Base-by-base conservation (phyloP, 2,797 vertebrate genomes). In the Luscinia megarhynchos region DNA sequence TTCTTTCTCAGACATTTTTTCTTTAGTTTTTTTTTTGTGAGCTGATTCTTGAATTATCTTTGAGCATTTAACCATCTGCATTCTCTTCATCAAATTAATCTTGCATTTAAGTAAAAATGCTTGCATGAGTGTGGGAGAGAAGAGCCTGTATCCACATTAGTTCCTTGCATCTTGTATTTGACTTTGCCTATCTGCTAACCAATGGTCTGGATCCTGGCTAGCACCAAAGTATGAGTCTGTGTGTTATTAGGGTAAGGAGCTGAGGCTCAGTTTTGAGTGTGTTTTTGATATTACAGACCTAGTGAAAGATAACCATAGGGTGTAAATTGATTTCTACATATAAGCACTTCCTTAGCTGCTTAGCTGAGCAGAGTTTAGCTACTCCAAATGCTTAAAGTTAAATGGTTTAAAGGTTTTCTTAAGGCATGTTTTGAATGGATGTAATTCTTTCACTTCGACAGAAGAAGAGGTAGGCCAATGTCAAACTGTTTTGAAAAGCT, bases 1-100 rank as follows among this genome's bases (percentile, higher is more conserved):
- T 80, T 78, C 32, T 87, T 83, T 87, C 63, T 83, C 38, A 38
- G 66, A 16, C 24, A 36, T 58, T 86, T 92, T 89, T 92, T 48
- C 46, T 81, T 80, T 41, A 55, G 64, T 86, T 95, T 94, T 81
- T 46, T 88, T 91, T 64, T 73, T 63, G 54, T 62, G 36, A 75
- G 29, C 46, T 75, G 38, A 29, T 93, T 91, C 62, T 87, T 77
- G 43, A 81, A 81, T 76, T 89, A 87, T 55, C 63, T 83, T 88
- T n/a, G 74, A 81, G 66, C 45, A 53, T 51, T 68, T 92, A 89
- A 89, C 69, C 84, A 19, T 84, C 94, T 91, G 45, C 45, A 32
- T 87, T 93, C 78, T 84, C 58, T 78, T 86, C 46, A 69, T 79
- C 32, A 77, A 73, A 29, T 73, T 76, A 59, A 40, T 80, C 46